Percentiles rank a stretch among this genome's conserved stretches.
These are phyloP conservation scores for Nannospalax galili DNA, from an alignment of 2,113 vertebrate species.

Conservation along the genomic window DNA sequence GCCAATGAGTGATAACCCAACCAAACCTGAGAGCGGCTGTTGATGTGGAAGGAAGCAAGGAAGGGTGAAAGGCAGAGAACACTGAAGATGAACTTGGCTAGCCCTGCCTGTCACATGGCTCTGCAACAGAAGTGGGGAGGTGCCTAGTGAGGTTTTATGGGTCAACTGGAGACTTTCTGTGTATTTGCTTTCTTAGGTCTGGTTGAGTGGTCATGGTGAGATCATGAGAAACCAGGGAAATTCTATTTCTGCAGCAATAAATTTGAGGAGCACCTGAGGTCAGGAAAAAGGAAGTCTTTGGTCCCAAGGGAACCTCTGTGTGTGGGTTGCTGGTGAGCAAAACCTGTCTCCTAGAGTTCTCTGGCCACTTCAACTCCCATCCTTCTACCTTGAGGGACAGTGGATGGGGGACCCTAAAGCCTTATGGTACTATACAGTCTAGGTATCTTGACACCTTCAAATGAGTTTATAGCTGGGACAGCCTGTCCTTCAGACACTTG, in stretches of 20 bases:
- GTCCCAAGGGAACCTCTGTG: background rate
- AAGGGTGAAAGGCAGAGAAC: background rate
- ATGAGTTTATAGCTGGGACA: background rate
- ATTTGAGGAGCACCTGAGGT: background rate
- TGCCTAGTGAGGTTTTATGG: background rate
- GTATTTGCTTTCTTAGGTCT: background rate
- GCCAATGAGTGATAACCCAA: background rate
- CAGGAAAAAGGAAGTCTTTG: background rate
- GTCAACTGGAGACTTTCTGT: background rate
- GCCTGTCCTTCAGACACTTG: constrained; percentile 14
- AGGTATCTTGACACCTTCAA: background rate
- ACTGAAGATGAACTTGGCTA: background rate
- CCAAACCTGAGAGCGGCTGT: background rate
- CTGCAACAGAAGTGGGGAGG: background rate
- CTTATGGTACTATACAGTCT: background rate
- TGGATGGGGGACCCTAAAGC: background rate
- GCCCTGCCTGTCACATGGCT: background rate
- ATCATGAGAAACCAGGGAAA: background rate
- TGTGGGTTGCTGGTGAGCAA: background rate
- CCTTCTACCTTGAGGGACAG: background rate
- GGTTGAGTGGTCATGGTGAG: background rate
- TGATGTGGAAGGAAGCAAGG: background rate
- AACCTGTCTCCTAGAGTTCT: background rate
- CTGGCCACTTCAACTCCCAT: background rate
- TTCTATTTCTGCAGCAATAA: background rate